A percentile compares a stretch with the other conserved stretches of the same genome.
phyloP scores from a whole-genome alignment of 2,113 vertebrate species.

The Pelobates fuscus region DNA sequence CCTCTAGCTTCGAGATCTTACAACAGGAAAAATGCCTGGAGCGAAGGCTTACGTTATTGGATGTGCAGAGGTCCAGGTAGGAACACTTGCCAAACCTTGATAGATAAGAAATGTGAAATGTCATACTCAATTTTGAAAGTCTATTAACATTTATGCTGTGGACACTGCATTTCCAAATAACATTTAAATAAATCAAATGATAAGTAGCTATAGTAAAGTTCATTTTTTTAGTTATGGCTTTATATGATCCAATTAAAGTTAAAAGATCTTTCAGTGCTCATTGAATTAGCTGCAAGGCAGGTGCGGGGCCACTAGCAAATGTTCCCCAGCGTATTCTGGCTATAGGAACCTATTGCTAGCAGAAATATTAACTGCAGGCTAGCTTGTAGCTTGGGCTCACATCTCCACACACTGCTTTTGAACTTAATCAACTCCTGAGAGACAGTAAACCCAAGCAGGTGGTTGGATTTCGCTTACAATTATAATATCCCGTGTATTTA shows the following conservation, averaged over 20 bases:
- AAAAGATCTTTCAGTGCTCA: slow-evolving; percentile 21
- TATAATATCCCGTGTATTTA: slow-evolving; percentile 9
- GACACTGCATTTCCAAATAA: slow-evolving; percentile 12
- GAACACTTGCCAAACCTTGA: slow-evolving; percentile 8
- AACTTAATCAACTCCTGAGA: slow-evolving; percentile 47
- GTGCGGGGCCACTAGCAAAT: slow-evolving; percentile 37
- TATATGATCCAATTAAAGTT: slow-evolving; percentile 48
- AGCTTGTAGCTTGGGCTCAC: slow-evolving; percentile 28
- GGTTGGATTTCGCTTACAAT: slow-evolving; percentile 9
- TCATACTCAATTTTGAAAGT: background rate
- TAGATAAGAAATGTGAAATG: slow-evolving; percentile 7
- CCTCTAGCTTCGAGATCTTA: slow-evolving; percentile 8
- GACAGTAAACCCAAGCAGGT: slow-evolving; percentile 13
- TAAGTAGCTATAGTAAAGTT: slow-evolving; percentile 31
- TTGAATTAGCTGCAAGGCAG: slow-evolving; percentile 46
- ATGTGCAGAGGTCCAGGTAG: background rate
- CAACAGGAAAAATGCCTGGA: slow-evolving; percentile 15
- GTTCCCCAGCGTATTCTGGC: slow-evolving; percentile 24
- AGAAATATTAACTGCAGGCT: slow-evolving; percentile 41
- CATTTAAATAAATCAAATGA: slow-evolving; percentile 31
- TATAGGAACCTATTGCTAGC: background rate
- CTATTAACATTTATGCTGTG: slow-evolving; percentile 26
- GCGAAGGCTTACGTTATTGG: slow-evolving; percentile 1
- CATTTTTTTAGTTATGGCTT: slow-evolving; percentile 14
- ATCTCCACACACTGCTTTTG: slow-evolving; percentile 18